A percentile compares a stretch with the other conserved stretches of the same genome.
Conservation (phyloP, 2,888 invertebrate genomes). For the Erebia epiphron region DNA sequence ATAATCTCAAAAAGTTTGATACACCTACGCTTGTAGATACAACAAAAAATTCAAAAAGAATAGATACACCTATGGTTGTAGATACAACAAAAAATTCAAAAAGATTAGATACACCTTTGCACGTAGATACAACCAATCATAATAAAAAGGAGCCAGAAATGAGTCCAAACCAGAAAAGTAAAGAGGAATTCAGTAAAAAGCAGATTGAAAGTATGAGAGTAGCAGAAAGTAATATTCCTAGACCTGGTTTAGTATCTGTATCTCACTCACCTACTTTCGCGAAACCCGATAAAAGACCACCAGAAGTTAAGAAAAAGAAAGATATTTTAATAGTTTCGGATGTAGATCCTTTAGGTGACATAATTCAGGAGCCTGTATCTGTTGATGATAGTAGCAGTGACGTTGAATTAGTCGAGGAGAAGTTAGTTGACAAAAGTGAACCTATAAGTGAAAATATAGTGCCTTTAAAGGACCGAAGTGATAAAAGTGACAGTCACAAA, state of each 20-base stretch:
- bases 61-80: too few species aligned
- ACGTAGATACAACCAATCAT: constrained; percentile 57
- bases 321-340: constrained; percentile 71
- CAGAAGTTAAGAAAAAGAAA: constrained; percentile 71
- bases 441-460: constrained; percentile 63
- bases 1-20: too few species aligned
- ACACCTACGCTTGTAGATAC: too few species aligned
- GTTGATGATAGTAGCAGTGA: constrained; percentile 79
- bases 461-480: constrained; percentile 65
- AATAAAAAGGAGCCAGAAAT: constrained; percentile 56
- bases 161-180: constrained; percentile 55
- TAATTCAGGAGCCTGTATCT: constrained; percentile 59
- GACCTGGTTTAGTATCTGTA: constrained; percentile 67
- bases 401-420: constrained; percentile 72
- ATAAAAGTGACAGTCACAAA: constrained; percentile 46
- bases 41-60: too few species aligned
- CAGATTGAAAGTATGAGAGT: constrained; percentile 67
- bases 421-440: constrained; percentile 58
- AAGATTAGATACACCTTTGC: constrained; percentile 33
- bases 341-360: constrained; percentile 65
- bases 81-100: too few species aligned
- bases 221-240: constrained; percentile 69
- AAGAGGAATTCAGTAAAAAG: constrained; percentile 64
- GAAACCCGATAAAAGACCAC: constrained; percentile 72
- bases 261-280: constrained; percentile 74